Evolutionary conservation across 2,888 invertebrate genomes (phyloP).

Genomic region (Drosophila robusta): DNA sequence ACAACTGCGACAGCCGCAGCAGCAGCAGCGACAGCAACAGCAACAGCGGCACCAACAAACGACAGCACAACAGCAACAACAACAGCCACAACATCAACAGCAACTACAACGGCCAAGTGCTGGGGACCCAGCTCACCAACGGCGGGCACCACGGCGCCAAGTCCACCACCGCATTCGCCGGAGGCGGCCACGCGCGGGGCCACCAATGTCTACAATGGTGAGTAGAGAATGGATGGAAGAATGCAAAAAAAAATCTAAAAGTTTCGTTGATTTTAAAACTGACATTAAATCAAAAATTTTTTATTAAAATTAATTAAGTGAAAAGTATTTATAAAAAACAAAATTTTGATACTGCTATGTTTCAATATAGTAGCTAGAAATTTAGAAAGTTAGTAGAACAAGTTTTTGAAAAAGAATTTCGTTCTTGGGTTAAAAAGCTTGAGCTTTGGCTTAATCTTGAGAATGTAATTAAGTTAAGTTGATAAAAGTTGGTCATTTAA

Average conservation of each 20-base stretch:
- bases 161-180: conserved; percentile 89
- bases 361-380: no score
- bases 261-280: no score
- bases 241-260: background rate
- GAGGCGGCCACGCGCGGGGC: conserved; percentile 88
- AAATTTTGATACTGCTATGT: no score
- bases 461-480: background rate
- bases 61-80: conserved; percentile 63
- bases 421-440: no score
- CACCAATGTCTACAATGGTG: conserved; percentile 91
- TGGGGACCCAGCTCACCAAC: conserved; percentile 92
- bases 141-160: conserved; percentile 91
- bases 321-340: no score
- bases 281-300: no score
- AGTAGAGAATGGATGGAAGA: conserved; percentile 79
- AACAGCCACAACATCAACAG: conserved; percentile 53
- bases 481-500: background rate
- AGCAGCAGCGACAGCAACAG: conserved; percentile 32
- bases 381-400: no score
- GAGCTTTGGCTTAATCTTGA: no score
- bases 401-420: no score
- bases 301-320: no score
- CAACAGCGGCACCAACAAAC: conserved; percentile 45
- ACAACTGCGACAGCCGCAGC: conserved; percentile 52
- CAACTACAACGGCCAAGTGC: conserved; percentile 86